These are phyloP conservation scores for Eretmocerus hayati DNA, from an alignment of 2,888 invertebrate genomes.

Conservation along the genomic window DNA sequence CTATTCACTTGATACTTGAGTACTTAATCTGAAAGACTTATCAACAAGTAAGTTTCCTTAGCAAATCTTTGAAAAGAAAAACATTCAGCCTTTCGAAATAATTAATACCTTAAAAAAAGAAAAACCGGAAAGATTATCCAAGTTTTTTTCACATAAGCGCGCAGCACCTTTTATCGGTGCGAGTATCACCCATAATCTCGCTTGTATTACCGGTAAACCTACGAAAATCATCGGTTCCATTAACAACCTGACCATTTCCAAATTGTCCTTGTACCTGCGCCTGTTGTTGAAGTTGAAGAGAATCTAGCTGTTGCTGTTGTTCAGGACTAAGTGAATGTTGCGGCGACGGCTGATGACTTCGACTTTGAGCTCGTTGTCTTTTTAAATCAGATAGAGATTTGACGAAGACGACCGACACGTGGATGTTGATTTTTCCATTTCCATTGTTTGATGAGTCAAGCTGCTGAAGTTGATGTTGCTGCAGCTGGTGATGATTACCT, in stretches of 20 bases:
- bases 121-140: no score
- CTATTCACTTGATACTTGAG: no score
- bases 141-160: slow-evolving; percentile 60
- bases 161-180: slow-evolving; percentile 65
- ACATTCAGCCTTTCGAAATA: not conserved
- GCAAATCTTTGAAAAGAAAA: no score
- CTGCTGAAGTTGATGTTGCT: slow-evolving; percentile 8
- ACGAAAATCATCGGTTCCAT: slow-evolving; percentile 47
- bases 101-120: no score
- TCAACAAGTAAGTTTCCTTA: no score
- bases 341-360: slow-evolving; percentile 36
- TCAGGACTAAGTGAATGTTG: slow-evolving; percentile 27
- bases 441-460: slow-evolving; percentile 48
- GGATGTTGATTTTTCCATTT: slow-evolving; percentile 84
- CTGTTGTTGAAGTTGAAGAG: slow-evolving; percentile 33
- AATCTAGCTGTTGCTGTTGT: slow-evolving; percentile 45
- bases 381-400: slow-evolving; percentile 89
- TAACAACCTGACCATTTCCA: not conserved
- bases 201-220: slow-evolving; percentile 66
- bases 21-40: no score
- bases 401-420: slow-evolving; percentile 75
- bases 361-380: slow-evolving; percentile 80
- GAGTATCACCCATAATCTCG: slow-evolving; percentile 68
- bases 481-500: slow-evolving; percentile 1
- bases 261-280: not conserved